Evolutionary conservation across 2,888 invertebrate species (phyloP).

Genomic region (Stenodera caucasica): DNA sequence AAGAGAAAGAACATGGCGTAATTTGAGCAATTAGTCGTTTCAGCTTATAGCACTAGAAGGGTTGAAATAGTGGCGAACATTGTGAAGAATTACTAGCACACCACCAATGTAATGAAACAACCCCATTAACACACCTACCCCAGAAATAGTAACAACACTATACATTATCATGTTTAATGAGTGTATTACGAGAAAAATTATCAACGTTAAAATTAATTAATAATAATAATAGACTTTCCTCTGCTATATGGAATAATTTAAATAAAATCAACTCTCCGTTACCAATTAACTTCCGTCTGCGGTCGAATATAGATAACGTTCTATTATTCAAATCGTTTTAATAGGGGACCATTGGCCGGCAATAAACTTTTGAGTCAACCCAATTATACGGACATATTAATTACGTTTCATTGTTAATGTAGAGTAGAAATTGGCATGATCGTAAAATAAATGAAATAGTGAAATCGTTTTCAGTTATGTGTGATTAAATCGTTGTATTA

Average conservation of each 20-base stretch:
- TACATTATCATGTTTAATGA: constrained; percentile 28
- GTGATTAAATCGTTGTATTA: background rate
- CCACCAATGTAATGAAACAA: constrained; percentile 22
- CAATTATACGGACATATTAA: constrained; percentile 27
- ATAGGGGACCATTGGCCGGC: background rate
- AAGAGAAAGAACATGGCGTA: background rate
- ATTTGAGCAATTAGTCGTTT: background rate
- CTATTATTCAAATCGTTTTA: constrained; percentile 4
- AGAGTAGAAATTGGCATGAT: background rate
- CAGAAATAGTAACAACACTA: constrained; percentile 12
- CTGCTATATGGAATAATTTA: background rate
- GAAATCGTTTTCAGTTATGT: background rate
- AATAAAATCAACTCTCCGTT: constrained; percentile 1
- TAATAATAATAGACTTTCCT: too few relatives aligned
- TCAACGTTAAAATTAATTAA: background rate
- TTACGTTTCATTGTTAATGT: constrained; percentile 14
- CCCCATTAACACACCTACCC: constrained; percentile 27
- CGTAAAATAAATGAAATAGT: background rate
- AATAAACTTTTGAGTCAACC: constrained; percentile 16
- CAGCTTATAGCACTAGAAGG: background rate
- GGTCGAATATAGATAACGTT: constrained; percentile 2
- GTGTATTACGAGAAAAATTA: background rate
- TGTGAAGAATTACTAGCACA: constrained; percentile 23
- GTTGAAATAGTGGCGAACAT: constrained; percentile 7
- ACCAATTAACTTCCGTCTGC: constrained; percentile 1